These are phyloP conservation scores for Tetrapedia diversipes DNA, from an alignment of 2,888 invertebrate species.

Conservation along the genomic window DNA sequence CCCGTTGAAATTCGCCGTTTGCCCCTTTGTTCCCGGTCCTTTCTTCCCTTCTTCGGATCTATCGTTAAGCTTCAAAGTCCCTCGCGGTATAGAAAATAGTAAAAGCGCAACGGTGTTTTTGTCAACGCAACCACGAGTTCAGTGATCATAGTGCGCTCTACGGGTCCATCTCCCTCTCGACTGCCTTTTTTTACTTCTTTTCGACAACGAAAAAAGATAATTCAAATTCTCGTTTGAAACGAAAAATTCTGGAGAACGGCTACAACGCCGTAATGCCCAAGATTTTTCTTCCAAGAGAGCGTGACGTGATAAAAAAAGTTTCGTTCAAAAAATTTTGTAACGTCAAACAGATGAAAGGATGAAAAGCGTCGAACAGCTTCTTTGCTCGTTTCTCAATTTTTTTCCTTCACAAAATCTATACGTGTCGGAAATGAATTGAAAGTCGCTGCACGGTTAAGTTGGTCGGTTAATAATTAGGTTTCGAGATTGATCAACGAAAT, in stretches of 20 bases:
- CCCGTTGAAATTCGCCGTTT: conserved; percentile 7
- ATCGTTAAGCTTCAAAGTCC: background rate
- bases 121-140: background rate
- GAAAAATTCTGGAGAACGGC: no score
- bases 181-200: background rate
- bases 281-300: no score
- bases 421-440: no score
- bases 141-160: background rate
- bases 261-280: no score
- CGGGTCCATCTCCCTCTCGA: no score
- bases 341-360: no score
- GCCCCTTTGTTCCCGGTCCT: conserved; percentile 3
- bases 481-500: conserved; percentile 32
- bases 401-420: no score
- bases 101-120: background rate
- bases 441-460: background rate
- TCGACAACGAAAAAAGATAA: background rate
- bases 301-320: no score
- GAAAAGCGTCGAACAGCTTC: no score
- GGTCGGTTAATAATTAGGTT: conserved; percentile 20
- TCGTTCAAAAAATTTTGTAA: no score
- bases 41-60: background rate
- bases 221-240: no score
- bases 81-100: background rate
- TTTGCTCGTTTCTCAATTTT: no score